Evolutionary conservation across 2,888 invertebrate species (phyloP).

Genomic region (Aspidiotus destructor): DNA sequence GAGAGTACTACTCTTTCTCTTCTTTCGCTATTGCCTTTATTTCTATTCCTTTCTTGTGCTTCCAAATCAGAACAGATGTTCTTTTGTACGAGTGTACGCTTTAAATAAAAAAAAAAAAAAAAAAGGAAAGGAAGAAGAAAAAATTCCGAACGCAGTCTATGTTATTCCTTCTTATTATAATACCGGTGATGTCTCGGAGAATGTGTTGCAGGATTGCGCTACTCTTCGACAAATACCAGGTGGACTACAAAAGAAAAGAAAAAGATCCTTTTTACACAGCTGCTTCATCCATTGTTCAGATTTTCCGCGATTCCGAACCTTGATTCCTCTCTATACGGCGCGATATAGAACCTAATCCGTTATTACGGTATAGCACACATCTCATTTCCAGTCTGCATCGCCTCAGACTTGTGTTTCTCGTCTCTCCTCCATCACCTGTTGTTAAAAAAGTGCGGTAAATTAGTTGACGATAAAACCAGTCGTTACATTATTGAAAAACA

Average conservation of each 20-base stretch:
- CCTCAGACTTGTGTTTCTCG: no score
- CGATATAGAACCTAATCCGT: no score
- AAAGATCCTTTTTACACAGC: conserved; percentile 1
- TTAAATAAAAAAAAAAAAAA: not conserved
- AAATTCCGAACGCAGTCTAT: conserved; percentile 20
- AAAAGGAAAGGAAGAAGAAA: conserved; percentile 7
- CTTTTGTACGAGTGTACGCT: conserved; percentile 12
- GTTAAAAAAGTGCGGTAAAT: no score
- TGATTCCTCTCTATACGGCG: conserved; percentile 1
- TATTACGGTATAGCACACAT: no score
- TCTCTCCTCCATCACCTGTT: no score
- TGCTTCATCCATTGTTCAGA: conserved; percentile 8
- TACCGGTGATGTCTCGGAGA: conserved; percentile 2
- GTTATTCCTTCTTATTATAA: conserved; percentile 25
- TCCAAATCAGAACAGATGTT: conserved; percentile 26
- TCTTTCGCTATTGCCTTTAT: not conserved
- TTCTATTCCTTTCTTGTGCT: not conserved
- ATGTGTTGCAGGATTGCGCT: conserved; percentile 16
- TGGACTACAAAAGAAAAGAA: not conserved
- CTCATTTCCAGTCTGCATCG: no score
- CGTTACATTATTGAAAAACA: no score
- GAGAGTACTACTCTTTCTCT: not conserved
- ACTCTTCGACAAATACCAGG: conserved; percentile 7
- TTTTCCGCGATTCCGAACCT: conserved; percentile 4
- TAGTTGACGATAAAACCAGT: no score